Conservation (phyloP, 92 coral and sea anemone species). For the Bergia sp. region DNA sequence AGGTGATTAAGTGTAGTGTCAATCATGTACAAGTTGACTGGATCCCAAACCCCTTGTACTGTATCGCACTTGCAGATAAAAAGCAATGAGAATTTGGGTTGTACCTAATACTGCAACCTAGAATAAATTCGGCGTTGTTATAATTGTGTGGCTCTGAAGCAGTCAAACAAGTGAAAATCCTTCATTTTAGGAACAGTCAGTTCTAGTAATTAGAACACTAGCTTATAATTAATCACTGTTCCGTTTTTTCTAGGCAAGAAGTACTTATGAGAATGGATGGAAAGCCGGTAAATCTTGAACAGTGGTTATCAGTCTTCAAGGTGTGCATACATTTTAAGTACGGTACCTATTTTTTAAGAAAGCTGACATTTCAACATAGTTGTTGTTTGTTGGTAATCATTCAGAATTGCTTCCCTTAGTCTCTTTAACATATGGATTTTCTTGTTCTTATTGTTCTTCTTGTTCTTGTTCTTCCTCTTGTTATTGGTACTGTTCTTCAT, state of each 20-base stretch:
- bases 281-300: slow-evolving; percentile 16
- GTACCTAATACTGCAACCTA: too few species aligned
- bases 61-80: too few species aligned
- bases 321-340: background rate
- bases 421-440: background rate
- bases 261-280: slow-evolving; percentile 1
- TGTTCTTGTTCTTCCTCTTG: background rate
- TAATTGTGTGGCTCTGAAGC: too few species aligned
- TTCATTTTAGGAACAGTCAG: background rate
- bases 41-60: too few species aligned
- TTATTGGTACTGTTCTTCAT: background rate
- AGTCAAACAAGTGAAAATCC: background rate
- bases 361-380: background rate
- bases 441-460: background rate
- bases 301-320: slow-evolving; percentile 37
- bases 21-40: too few species aligned
- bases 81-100: too few species aligned
- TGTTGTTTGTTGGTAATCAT: too few species aligned
- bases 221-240: background rate
- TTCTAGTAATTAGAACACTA: background rate
- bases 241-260: slow-evolving; percentile 24
- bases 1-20: too few species aligned
- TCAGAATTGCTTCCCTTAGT: background rate
- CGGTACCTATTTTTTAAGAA: background rate
- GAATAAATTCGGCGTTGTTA: too few species aligned